These are phyloP conservation scores for Leguminivora glycinivorella DNA, from an alignment of 1,140 invertebrate genomes.

Conservation along the genomic window DNA sequence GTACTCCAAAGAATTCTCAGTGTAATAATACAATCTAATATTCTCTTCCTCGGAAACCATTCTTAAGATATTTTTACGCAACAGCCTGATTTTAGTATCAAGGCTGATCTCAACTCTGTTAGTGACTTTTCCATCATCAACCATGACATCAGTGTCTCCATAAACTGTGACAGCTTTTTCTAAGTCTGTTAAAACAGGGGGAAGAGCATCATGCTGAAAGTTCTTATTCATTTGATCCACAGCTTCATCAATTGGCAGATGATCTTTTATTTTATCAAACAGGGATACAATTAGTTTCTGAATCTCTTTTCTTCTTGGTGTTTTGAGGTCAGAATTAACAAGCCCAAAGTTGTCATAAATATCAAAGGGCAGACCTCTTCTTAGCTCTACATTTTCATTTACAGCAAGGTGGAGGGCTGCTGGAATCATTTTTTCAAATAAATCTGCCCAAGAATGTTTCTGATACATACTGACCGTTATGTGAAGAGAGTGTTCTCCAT, in stretches of 20 bases:
- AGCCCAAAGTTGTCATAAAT: conserved; percentile 87
- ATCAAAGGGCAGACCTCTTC: conserved; percentile 89
- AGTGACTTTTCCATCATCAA: conserved; percentile 81
- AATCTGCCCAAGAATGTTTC: conserved; percentile 93
- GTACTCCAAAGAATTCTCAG: conserved; percentile 91
- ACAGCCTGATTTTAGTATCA: conserved; percentile 84
- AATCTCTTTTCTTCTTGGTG: conserved; percentile 79
- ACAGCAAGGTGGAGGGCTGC: conserved; percentile 87
- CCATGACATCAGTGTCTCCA: conserved; percentile 85
- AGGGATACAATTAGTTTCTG: conserved; percentile 81
- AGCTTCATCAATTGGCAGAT: conserved; percentile 88
- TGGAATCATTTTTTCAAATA: conserved; percentile 91
- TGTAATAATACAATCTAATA: conserved; percentile 87
- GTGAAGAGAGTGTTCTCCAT: conserved; percentile 91
- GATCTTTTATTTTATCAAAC: conserved; percentile 81
- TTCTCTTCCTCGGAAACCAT: conserved; percentile 84
- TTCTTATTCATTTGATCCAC: conserved; percentile 91
- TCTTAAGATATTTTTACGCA: conserved; percentile 85
- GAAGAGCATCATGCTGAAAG: conserved; percentile 92
- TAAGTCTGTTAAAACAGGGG: conserved; percentile 85
- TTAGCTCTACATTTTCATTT: conserved; percentile 84
- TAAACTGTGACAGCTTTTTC: conserved; percentile 85
- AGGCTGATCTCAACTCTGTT: conserved; percentile 83
- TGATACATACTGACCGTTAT: conserved; percentile 96
- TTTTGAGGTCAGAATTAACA: conserved; percentile 79